Evolutionary conservation across 2,113 vertebrate species (phyloP), one percentile per base, ranked within the genome.

Genomic region (Chionodraco myersi): DNA sequence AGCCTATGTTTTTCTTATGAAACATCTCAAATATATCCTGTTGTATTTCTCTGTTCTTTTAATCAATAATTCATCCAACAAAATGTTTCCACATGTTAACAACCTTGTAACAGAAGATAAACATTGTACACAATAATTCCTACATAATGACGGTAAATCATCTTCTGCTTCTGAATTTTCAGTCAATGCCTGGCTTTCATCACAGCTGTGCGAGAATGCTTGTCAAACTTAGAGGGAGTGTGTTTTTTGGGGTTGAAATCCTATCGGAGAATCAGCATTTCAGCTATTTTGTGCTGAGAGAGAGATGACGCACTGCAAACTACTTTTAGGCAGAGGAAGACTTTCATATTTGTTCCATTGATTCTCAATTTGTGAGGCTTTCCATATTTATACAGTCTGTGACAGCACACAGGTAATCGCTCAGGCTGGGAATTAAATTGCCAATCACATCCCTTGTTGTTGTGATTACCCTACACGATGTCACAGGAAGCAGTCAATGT

Each of bases 311-410:
- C 60, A 52, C 23, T 8, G 14, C 80, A 82, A 84, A 77, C 72
- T 76, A 48, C 65, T 54, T 83, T 79, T 59, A 73, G 21, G 6
- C 54, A n/a, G 66, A 70, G 60, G 66, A 86, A 72, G 30, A 56
- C 34, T 62, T 79, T 81, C 18, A 47, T 78, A 73, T 83, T 88
- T 83, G 78, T 77, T 87, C 48, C 68, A 70, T 68, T 59, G 73
- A 80, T 75, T 88, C 69, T 77, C 76, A 75, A 64, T 86, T 88
- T 87, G 64, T 57, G 61, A 70, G 45, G 68, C 72, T 86, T 83
- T 73, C 83, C 36, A 80, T 79, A 73, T 83, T 75, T 81, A 80
- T 64, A 51, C 60, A 53, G 36, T 44, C 41, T 49, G 23, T 54
- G 49, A 61, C 52, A 47, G 44, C 16, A 21, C 56, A 57, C 51